phyloP scores from a whole-genome alignment of 2,888 invertebrate genomes.

The Netelia fuscicornis region DNA sequence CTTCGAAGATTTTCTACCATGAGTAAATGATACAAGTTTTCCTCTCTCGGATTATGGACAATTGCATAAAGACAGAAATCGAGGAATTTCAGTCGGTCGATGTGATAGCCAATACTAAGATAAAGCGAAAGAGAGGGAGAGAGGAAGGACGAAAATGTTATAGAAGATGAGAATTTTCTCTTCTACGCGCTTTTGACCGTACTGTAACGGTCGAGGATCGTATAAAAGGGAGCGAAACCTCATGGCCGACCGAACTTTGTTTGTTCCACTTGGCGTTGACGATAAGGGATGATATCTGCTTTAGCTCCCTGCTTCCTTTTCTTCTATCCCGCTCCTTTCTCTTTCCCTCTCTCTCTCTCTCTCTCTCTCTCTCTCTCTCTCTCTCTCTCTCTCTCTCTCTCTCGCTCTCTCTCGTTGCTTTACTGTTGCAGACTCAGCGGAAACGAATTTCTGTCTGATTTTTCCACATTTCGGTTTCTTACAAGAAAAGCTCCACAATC shows the following conservation, averaged over 20 bases:
- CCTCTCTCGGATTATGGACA: constrained; percentile 56
- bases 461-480: constrained; percentile 19
- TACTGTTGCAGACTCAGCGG: constrained; percentile 75
- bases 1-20: constrained; percentile 36
- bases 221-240: constrained; percentile 58
- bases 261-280: constrained; percentile 75
- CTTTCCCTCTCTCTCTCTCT: constrained; percentile 9
- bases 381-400: not conserved
- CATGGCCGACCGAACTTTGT: constrained; percentile 75
- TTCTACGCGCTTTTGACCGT: constrained; percentile 70
- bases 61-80: constrained; percentile 44
- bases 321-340: constrained; percentile 7
- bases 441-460: constrained; percentile 37
- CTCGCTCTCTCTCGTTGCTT: constrained; percentile 33
- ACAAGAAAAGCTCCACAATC: constrained; percentile 39
- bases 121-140: constrained; percentile 54
- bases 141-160: constrained; percentile 29
- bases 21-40: constrained; percentile 63
- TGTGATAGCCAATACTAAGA: constrained; percentile 11
- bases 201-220: constrained; percentile 70
- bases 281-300: constrained; percentile 76
- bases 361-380: constrained; percentile 10
- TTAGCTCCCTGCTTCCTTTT: constrained; percentile 32
- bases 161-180: constrained; percentile 50
- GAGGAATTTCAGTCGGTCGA: not conserved